Base-by-base conservation (phyloP, 2,113 vertebrate genomes). In the Delphinus delphis region DNA sequence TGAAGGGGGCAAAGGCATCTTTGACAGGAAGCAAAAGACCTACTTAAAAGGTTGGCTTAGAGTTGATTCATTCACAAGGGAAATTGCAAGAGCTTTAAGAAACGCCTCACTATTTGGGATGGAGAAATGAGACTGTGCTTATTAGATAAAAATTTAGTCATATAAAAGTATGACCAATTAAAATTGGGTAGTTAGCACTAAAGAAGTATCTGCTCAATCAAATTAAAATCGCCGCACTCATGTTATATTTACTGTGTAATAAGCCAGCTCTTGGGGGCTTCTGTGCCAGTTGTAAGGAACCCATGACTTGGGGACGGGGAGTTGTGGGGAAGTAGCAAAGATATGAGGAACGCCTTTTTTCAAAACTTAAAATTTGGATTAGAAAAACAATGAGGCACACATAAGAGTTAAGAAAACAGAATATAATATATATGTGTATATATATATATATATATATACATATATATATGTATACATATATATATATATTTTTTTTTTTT, bases 321-420 rank as follows among this genome's bases (percentile, higher is more conserved):
- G 25, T 80, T 31, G 33, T 74, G 23, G 33, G 28, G 28, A 88
- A 1, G 31, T 28, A 83, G 10, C 28, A 88, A 65, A 82, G 20
- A 71, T 6, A 31, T n/a, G 50, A 38, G 23, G 21, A 80, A 6
- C 0, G 68, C 58, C 10, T 71, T 90, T 70, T 28, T n/a, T 44
- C 55, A 87, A 74, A 90, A 76, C 33, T 60, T 96, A 85, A 67
- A 68, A 70, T 81, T n/a, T 90, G 23, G 12, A n/a, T 94, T 91
- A 6, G 4, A 38, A 44, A 83, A 87, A 87, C 74, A 25, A 8
- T 26, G 21, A 85, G 21, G 15, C 33, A 89, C 13, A 67, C 31
- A n/a, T 80, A 88, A 41, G 55, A 83, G 3, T 82, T 63, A 67
- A 38, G 7, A 90, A 47, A 68, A 74, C 31, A 67, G 44, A 47